A percentile compares a stretch with the other conserved stretches of the same genome.
Evolutionary conservation across 2,888 invertebrate genomes (phyloP).

Genomic region (Acanthosoma haemorrhoidale): DNA sequence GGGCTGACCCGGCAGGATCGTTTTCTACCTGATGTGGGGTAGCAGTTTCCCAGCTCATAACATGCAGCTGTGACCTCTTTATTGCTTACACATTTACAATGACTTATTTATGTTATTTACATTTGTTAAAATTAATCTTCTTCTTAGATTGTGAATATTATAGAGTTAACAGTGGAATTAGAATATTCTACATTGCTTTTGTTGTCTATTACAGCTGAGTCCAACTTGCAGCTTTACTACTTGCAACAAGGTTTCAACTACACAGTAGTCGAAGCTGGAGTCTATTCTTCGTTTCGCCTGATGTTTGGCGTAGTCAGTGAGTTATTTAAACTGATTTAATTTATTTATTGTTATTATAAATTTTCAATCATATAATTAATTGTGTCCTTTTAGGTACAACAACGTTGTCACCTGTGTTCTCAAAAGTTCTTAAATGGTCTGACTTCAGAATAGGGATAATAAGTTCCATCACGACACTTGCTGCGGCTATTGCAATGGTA

Average conservation of each 20-base stretch:
- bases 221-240: neutral
- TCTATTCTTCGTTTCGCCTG: neutral
- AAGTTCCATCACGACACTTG: neutral
- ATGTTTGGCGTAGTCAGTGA: neutral
- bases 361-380: neutral
- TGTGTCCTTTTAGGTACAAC: neutral
- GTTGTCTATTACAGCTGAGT: neutral
- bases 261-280: neutral
- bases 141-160: no score
- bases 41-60: no score
- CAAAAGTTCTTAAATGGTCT: neutral
- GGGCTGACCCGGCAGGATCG: no score
- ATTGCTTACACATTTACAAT: no score
- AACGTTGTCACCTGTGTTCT: neutral
- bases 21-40: no score
- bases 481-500: neutral
- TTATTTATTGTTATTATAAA: neutral
- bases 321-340: neutral
- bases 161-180: no score
- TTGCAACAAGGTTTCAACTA: neutral
- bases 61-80: no score
- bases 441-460: constrained; percentile 2
- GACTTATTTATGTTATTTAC: no score
- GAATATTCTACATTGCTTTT: neutral
- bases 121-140: no score